Base-by-base conservation (phyloP, 2,888 invertebrate species). In the Pocota personata region DNA sequence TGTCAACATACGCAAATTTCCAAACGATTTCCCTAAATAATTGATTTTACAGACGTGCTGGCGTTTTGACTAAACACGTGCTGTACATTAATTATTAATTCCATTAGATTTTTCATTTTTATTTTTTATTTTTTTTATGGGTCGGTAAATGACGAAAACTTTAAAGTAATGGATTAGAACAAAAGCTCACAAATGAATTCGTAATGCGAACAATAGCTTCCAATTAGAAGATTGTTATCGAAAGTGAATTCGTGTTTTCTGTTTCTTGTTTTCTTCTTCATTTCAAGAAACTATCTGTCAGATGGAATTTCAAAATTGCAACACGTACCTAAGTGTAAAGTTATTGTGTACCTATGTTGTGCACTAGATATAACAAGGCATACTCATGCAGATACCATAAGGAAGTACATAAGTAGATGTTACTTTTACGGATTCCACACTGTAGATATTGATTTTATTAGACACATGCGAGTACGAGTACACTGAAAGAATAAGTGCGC, bases 81-180 rank as follows among this genome's bases (percentile, higher is more conserved):
- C 30, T 37, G 67, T 14, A 52, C 27, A 52, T 52, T 52, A 52
- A 67, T 52, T 67, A 3, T 10, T 3, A 1, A 67, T 52, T 37
- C 50, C 5, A 35, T 3, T 7, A 3, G 35, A 10, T 19, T 50
- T n/a, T 35, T n/a, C n/a, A n/a, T n/a, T n/a, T 4, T 12, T 7
- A 12, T 8, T 21, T 1, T 48, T 2, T n/a, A 27, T 50, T 48
- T 2, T n/a, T 14, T 50, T 35, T n/a, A 35, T 50, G 19, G 21
- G 6, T 5, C 50, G 30, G 27, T 19, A 12, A 64, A 46, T 46
- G 14, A 3, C 16, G 40, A 30, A 30, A 14, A 10, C 27, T 16
- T 27, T 27, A 27, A 27, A 46, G 7, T 46, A 46, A 19, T 46
- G 19, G 16, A 16, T 43, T 43, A 43, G 8, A 7, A 7, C 2